Conservation (phyloP, 2,113 vertebrate species). For the Suncus etruscus region DNA sequence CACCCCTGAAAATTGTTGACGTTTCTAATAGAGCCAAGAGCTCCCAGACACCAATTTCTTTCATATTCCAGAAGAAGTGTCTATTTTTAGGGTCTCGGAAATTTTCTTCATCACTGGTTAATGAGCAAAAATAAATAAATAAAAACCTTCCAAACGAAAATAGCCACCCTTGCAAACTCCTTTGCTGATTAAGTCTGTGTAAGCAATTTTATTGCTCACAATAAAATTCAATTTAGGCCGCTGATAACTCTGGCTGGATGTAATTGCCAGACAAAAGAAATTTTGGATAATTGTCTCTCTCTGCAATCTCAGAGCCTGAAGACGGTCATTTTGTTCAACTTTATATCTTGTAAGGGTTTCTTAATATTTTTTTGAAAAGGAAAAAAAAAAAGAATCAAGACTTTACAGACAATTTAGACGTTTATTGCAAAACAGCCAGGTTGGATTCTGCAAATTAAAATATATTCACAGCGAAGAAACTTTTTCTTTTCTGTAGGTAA, state of each 20-base stretch:
- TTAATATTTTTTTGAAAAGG: too few species aligned
- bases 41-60: not conserved
- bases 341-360: not conserved
- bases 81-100: not conserved
- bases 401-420: too few species aligned
- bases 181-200: not conserved
- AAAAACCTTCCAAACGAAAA: not conserved
- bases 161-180: not conserved
- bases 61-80: not conserved
- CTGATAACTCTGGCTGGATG: not conserved
- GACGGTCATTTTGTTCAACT: not conserved
- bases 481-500: not conserved
- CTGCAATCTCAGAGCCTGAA: not conserved
- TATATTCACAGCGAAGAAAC: not conserved
- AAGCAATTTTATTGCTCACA: not conserved
- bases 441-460: not conserved
- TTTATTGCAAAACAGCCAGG: not conserved
- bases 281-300: not conserved
- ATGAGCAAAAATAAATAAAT: not conserved
- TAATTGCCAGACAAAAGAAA: not conserved
- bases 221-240: not conserved
- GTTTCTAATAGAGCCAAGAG: too few species aligned
- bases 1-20: not conserved
- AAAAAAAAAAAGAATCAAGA: too few species aligned
- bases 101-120: not conserved